Base-by-base conservation (phyloP, 2,888 invertebrate species). In the Pachymerium ferrugineum region DNA sequence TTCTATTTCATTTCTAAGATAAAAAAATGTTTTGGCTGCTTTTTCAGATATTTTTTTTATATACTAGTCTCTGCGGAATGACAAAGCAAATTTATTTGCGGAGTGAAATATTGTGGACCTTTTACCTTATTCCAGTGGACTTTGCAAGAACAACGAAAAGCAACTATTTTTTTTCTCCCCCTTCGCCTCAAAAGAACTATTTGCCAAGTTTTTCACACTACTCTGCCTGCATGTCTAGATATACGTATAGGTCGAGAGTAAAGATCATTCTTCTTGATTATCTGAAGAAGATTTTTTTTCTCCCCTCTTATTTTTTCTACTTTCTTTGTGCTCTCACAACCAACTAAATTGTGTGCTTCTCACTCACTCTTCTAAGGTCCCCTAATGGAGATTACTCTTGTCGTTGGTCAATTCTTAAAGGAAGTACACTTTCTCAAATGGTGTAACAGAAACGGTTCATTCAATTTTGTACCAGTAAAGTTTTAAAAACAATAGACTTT, bases 191-290 rank as follows among this genome's bases (percentile, higher is more conserved):
- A 62, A 62, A 62, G 62, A 62, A 62, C 62, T 62, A 62, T 62
- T 62, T 62, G 62, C 62, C 62, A 62, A 62, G 62, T 62, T 62
- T 62, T 62, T 62, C 62, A 62, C 62, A 62, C 62, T 28, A 62
- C 62, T 62, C 62, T 62, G 62, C 62, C 28, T 62, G 62, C 62
- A 62, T 25, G 62, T 62, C 62, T 25, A 62, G 62, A 62, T 62
- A 62, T 62, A 62, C 62, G 62, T 28, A 62, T 62, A 62, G 62
- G 62, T 25, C 25, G 62, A 62, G 54, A 25, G 62, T n/a, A 62
- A 62, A 62, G 62, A 62, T 62, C 62, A 62, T 62, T 62, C 25
- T 62, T 62, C 62, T 62, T 62, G 62, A 62, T 62, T 62, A 62
- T 62, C 62, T 62, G 62, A 28, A 62, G 14, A 22, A 28, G 62